phyloP scores from a whole-genome alignment of 2,888 invertebrate genomes.

The Azorinus chamasolen region DNA sequence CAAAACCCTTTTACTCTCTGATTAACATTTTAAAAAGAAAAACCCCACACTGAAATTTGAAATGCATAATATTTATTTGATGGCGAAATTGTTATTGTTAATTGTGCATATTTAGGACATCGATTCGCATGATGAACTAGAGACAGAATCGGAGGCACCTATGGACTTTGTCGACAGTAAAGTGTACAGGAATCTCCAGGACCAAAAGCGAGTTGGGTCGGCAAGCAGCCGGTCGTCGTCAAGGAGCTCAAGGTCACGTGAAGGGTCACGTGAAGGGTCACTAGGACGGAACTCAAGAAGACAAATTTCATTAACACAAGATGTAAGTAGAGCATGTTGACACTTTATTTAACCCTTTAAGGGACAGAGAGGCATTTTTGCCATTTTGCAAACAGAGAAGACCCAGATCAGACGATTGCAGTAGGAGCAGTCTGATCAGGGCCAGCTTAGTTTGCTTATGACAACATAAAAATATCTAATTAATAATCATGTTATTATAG shows the following conservation, averaged over 20 bases:
- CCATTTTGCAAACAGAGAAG: too few species aligned
- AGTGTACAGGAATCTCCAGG: conserved; percentile 48
- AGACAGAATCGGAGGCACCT: conserved; percentile 75
- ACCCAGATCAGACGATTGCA: too few species aligned
- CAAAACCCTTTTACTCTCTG: too few species aligned
- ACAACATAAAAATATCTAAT: background rate
- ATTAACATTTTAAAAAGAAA: too few species aligned
- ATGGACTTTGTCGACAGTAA: conserved; percentile 54
- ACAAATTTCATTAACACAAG: conserved; percentile 60
- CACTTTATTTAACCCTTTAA: background rate
- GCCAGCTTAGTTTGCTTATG: too few species aligned
- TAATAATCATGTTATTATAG: too few species aligned
- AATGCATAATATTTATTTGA: too few species aligned
- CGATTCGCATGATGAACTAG: conserved; percentile 82
- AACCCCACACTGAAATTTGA: too few species aligned
- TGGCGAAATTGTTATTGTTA: too few species aligned
- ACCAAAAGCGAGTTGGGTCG: conserved; percentile 47
- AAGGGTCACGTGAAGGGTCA: conserved; percentile 63
- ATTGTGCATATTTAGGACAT: conserved; percentile 65
- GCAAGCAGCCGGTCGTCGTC: conserved; percentile 66
- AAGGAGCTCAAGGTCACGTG: conserved; percentile 71
- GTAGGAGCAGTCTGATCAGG: too few species aligned
- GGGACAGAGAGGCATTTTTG: background rate
- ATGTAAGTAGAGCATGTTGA: conserved; percentile 41
- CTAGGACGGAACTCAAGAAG: conserved; percentile 31